Evolutionary conservation across 92 coral and sea anemone species (phyloP), one percentile per base, ranked within the genome.

Genomic region (Muricea muricata): DNA sequence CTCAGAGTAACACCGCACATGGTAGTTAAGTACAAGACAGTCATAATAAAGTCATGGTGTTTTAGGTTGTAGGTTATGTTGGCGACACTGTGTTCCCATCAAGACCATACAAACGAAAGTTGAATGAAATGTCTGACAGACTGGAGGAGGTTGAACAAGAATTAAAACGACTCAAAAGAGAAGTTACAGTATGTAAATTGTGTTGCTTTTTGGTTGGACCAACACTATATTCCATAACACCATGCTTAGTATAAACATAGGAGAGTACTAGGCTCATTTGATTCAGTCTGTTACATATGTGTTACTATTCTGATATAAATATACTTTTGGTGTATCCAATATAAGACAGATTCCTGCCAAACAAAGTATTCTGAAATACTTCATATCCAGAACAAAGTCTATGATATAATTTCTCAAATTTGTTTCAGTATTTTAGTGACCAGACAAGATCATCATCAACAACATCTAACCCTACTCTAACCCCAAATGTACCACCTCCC

Each of bases 131-230:
- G 70, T 55, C 86, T 21, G 89, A 54, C 39, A 86, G 98, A 65
- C 84, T 96, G 79, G 87, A 65, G 10, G 79, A 82, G 18, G 92
- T 97, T 17, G 99, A 97, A 82, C 88, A 74, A 15, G 98, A 97
- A 85, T 87, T 97, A 3, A 90, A 90, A 71, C 69, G 89, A 33
- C 61, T 97, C 37, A 93, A 90, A 82, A 78, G 54, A n/a, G 83
- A 78, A 28, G 52, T 58, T 56, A 58, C 65, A 63, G 83, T 78
- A 57, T 32, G 83, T 29, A 25, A 15, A 2, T 7, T 14, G 7
- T 37, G 23, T 63, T 6, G 2, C 15, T 23, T 14, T 20, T 54
- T 54, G n/a, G n/a, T n/a, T n/a, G n/a, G 1, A 54, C 61, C 25
- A 54, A 4, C 20, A 14, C n/a, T n/a, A n/a, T n/a, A n/a, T n/a